These are phyloP conservation scores for Lasioglossum calceatum DNA, from an alignment of 2,888 invertebrate genomes.

Conservation along the genomic window DNA sequence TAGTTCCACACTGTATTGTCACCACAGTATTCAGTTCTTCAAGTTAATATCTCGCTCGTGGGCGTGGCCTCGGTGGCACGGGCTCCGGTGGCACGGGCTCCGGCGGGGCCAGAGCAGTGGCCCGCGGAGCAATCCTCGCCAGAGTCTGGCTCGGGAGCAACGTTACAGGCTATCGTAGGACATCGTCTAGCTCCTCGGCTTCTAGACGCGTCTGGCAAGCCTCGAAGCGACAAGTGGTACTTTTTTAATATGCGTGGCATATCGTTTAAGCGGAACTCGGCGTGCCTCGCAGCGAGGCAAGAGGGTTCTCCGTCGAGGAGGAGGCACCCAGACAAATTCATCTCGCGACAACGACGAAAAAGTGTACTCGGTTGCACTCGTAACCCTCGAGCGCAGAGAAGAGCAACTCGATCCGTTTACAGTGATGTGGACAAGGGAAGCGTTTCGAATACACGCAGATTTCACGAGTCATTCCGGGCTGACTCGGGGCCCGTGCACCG, in stretches of 20 bases:
- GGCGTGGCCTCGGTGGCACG: background rate
- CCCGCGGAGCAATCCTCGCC: background rate
- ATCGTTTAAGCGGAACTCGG: constrained; percentile 40
- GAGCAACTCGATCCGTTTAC: background rate
- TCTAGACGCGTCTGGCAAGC: background rate
- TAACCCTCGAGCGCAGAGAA: background rate
- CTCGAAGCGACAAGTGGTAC: constrained; percentile 46
- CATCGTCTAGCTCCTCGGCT: background rate
- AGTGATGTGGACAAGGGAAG: background rate
- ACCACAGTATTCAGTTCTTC: background rate
- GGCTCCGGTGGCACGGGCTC: background rate
- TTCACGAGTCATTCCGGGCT: background rate
- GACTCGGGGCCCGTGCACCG: background rate
- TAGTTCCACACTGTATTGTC: background rate
- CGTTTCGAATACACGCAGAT: background rate
- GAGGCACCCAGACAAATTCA: background rate
- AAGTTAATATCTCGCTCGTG: too few species aligned
- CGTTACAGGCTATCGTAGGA: background rate
- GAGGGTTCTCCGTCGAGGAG: background rate
- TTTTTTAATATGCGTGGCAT: constrained; percentile 51
- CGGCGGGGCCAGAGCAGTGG: background rate
- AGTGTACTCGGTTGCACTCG: background rate
- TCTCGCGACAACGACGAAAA: background rate
- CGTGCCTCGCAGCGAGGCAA: background rate
- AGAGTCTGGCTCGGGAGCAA: background rate